Conservation (phyloP, 2,888 invertebrate species). For the Acrocyrtus sp. region DNA sequence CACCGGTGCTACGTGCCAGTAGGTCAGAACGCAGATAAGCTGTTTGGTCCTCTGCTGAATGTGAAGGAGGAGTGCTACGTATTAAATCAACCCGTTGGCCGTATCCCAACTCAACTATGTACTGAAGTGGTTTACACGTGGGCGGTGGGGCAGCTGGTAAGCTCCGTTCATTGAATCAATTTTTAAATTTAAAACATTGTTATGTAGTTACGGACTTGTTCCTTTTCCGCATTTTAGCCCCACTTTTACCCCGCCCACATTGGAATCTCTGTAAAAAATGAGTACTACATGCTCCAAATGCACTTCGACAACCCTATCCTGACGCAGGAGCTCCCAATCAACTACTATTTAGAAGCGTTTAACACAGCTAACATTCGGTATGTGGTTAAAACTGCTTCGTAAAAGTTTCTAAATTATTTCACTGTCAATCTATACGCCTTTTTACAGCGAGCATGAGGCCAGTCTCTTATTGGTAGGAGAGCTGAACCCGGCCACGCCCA, state of each 20-base stretch:
- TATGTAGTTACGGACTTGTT: no score
- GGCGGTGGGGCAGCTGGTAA: conserved; percentile 29
- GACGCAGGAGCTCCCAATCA: background rate
- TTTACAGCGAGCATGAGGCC: conserved; percentile 17
- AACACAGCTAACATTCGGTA: conserved; percentile 34
- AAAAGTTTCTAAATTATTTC: no score
- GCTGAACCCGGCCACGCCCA: background rate
- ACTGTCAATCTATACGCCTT: no score
- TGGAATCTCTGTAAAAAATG: conserved; percentile 28
- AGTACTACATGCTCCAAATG: conserved; percentile 30
- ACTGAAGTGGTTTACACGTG: conserved; percentile 31
- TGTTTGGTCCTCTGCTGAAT: conserved; percentile 2
- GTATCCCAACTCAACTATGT: conserved; percentile 27
- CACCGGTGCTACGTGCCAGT: conserved; percentile 26
- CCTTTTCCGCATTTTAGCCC: conserved; percentile 7
- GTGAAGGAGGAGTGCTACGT: conserved; percentile 37
- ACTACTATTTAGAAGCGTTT: conserved; percentile 22
- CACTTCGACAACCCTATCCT: conserved; percentile 9
- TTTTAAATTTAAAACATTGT: no score
- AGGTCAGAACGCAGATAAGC: background rate
- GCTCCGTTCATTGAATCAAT: no score
- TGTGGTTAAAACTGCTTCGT: no score
- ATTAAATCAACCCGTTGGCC: background rate
- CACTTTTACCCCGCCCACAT: conserved; percentile 39
- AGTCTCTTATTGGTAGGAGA: background rate